phyloP scores from a whole-genome alignment of 1,140 invertebrate genomes.

The Brachionus sp. region DNA sequence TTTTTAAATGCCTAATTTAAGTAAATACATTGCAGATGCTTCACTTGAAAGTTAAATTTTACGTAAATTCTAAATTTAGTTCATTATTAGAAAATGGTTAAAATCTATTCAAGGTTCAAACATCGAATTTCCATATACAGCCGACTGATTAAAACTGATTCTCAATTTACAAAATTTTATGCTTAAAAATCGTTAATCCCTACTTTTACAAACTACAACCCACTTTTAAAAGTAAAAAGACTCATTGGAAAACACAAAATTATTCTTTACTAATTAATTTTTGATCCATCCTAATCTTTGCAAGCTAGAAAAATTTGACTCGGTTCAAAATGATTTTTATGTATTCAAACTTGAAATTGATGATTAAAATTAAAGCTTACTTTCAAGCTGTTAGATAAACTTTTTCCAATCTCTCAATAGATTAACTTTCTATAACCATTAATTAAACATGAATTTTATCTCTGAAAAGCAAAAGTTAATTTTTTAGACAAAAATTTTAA shows the following conservation, averaged over 20 bases:
- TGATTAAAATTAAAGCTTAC: not conserved
- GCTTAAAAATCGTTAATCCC: not conserved
- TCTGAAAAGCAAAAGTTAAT: not conserved
- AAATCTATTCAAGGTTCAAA: not conserved
- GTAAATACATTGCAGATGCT: not conserved
- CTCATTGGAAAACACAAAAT: not conserved
- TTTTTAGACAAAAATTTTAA: not conserved
- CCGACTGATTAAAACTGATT: not conserved
- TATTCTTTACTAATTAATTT: not conserved
- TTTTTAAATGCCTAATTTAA: not conserved
- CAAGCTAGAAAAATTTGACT: not conserved
- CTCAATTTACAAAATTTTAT: not conserved
- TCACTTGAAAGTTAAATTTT: not conserved
- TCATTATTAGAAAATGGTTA: not conserved
- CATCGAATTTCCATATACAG: not conserved
- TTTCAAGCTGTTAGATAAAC: not conserved
- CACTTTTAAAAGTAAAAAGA: not conserved
- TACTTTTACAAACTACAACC: not conserved
- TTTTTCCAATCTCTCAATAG: not conserved
- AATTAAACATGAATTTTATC: not conserved
- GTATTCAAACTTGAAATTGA: not conserved
- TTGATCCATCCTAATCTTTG: not conserved
- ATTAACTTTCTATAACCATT: not conserved
- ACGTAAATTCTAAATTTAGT: not conserved
- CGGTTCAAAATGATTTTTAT: not conserved